These are phyloP conservation scores for Pseudochromis fuscus DNA, from an alignment of 2,797 vertebrate species.

Conservation along the genomic window DNA sequence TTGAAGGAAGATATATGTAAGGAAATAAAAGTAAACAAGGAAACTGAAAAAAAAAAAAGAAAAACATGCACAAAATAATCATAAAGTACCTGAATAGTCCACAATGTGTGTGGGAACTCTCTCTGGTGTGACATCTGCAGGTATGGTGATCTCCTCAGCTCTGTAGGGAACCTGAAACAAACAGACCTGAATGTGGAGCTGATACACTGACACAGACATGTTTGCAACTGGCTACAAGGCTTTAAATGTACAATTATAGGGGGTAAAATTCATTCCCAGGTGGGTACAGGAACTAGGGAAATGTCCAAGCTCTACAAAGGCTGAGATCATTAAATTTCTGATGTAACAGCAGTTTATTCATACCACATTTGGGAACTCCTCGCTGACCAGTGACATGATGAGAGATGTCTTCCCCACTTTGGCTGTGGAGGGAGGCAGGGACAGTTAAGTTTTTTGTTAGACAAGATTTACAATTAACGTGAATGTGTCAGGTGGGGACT, in stretches of 20 bases:
- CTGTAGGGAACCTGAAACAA: slow-evolving; percentile 91
- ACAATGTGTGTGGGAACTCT: slow-evolving; percentile 97
- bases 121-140: slow-evolving; percentile 96
- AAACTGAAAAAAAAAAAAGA: background rate
- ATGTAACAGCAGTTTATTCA: slow-evolving; percentile 28
- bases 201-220: background rate
- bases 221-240: background rate
- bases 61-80: background rate
- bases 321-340: background rate
- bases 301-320: background rate
- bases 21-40: background rate
- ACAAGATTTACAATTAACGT: background rate
- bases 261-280: background rate
- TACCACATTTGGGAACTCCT: slow-evolving; percentile 98
- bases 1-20: slow-evolving; percentile 4
- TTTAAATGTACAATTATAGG: background rate
- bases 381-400: slow-evolving; percentile 98
- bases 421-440: slow-evolving; percentile 82
- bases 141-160: slow-evolving; percentile 97
- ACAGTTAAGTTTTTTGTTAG: background rate
- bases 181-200: background rate
- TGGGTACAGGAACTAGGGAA: background rate
- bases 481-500: background rate
- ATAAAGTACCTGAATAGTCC: slow-evolving; percentile 84
- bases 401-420: slow-evolving; percentile 98